A percentile compares a stretch with the other conserved stretches of the same genome.
Evolutionary conservation across 2,797 vertebrate genomes (phyloP).

Genomic region (Margarornis squamiger): DNA sequence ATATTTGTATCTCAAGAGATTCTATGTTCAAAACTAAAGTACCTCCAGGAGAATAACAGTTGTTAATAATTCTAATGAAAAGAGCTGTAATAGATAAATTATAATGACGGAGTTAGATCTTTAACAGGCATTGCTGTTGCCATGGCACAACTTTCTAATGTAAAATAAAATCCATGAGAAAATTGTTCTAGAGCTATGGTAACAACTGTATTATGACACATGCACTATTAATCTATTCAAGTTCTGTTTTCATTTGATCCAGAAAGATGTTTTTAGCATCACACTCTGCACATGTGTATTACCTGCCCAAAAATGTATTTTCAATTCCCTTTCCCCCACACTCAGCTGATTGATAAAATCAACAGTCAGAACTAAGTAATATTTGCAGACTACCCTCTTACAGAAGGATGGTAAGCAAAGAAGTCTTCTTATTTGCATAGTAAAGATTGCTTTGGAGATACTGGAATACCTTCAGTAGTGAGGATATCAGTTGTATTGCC

Average conservation of each 20-base stretch:
- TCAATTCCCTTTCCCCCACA: slow-evolving; percentile 2
- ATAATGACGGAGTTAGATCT: slow-evolving; percentile 46
- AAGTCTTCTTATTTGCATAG: neutral
- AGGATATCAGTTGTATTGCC: neutral
- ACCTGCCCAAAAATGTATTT: slow-evolving; percentile 14
- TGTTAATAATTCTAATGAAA: slow-evolving; percentile 55
- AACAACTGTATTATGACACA: slow-evolving; percentile 36
- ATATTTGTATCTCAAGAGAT: slow-evolving; percentile 37
- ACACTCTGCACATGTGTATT: neutral
- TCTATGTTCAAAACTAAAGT: slow-evolving; percentile 44
- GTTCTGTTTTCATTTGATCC: slow-evolving; percentile 29
- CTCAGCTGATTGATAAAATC: neutral
- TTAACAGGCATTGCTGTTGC: slow-evolving; percentile 66
- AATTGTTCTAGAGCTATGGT: slow-evolving; percentile 67
- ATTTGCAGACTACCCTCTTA: neutral
- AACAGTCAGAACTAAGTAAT: neutral
- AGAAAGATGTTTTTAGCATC: slow-evolving; percentile 28
- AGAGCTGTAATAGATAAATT: slow-evolving; percentile 67
- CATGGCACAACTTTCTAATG: slow-evolving; percentile 63
- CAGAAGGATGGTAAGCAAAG: neutral
- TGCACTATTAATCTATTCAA: slow-evolving; percentile 15
- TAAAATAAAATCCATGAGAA: slow-evolving; percentile 63
- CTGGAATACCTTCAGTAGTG: neutral
- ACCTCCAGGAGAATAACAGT: slow-evolving; percentile 49
- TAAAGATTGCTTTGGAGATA: neutral